phyloP scores from a whole-genome alignment of 2,797 vertebrate genomes.

The Mallotus villosus region DNA sequence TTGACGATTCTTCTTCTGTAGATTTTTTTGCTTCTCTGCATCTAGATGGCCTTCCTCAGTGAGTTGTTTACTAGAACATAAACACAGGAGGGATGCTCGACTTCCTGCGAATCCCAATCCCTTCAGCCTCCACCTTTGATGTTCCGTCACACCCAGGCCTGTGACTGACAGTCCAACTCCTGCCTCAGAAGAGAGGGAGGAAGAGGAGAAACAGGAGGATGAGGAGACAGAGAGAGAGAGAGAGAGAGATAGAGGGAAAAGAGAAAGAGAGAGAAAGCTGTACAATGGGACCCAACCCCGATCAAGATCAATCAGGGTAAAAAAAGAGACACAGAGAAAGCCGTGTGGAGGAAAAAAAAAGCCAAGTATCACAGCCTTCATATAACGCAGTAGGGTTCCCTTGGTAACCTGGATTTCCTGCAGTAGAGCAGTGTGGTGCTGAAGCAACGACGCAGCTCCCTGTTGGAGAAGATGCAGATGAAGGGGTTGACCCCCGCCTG shows the following conservation, averaged over 20 bases:
- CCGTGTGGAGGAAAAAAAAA: slow-evolving; percentile 45
- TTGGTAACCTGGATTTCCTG: slow-evolving; percentile 99
- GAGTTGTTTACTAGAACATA: slow-evolving; percentile 81
- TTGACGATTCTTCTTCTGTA: slow-evolving; percentile 47
- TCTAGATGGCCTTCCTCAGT: slow-evolving; percentile 71
- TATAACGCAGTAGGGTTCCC: slow-evolving; percentile 99
- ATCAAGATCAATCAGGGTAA: slow-evolving; percentile 74
- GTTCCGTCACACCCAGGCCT: slow-evolving; percentile 61
- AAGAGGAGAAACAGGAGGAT: slow-evolving; percentile 40
- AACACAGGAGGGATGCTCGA: slow-evolving; percentile 71
- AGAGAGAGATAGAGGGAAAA: slow-evolving; percentile 51
- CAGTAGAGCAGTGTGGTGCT: slow-evolving; percentile 99
- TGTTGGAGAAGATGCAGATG: slow-evolving; percentile 99
- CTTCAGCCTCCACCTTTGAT: slow-evolving; percentile 63
- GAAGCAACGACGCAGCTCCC: slow-evolving; percentile 99
- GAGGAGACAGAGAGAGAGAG: slow-evolving; percentile 50
- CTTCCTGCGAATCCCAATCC: slow-evolving; percentile 66
- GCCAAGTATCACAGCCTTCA: slow-evolving; percentile 81
- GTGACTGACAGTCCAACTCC: slow-evolving; percentile 66
- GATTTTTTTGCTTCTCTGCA: slow-evolving; percentile 63
- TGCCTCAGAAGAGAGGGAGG: slow-evolving; percentile 46
- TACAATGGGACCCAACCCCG: slow-evolving; percentile 73
- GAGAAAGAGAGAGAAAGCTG: slow-evolving; percentile 65
- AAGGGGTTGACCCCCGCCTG: slow-evolving; percentile 99
- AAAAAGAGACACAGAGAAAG: slow-evolving; percentile 25